These are phyloP conservation scores for Diabrotica virgifera DNA, from an alignment of 1,140 invertebrate species.

Conservation along the genomic window DNA sequence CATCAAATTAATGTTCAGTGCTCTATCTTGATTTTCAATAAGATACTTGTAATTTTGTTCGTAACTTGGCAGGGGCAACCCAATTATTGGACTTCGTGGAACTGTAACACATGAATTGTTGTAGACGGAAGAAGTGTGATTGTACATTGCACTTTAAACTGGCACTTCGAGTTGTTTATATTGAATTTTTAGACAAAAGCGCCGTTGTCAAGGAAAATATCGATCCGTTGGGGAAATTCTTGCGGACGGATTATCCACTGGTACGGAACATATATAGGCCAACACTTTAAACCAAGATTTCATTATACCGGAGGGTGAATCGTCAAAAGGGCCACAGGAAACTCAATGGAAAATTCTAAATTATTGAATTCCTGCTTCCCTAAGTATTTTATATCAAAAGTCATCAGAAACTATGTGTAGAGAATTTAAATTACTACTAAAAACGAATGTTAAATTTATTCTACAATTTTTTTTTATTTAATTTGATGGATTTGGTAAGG, in stretches of 20 bases:
- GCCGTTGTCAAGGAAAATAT: neutral
- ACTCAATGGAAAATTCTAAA: too few species aligned
- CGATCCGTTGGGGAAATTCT: neutral
- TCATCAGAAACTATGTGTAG: too few species aligned
- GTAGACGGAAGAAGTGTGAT: slow-evolving; percentile 54
- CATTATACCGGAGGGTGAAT: too few species aligned
- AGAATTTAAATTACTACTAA: too few species aligned
- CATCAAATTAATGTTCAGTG: slow-evolving; percentile 33
- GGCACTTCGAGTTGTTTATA: neutral
- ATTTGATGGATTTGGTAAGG: too few species aligned
- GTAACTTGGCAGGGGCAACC: slow-evolving; percentile 61
- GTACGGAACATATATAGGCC: too few species aligned
- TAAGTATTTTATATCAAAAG: too few species aligned
- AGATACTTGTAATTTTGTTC: slow-evolving; percentile 54
- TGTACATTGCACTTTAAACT: slow-evolving; percentile 32
- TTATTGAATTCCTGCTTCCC: too few species aligned
- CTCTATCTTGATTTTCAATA: slow-evolving; percentile 42
- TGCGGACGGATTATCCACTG: neutral
- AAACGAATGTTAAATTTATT: too few species aligned
- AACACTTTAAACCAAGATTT: too few species aligned
- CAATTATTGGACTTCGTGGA: slow-evolving; percentile 61
- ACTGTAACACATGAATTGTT: slow-evolving; percentile 63
- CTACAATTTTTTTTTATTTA: too few species aligned
- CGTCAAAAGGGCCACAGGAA: too few species aligned
- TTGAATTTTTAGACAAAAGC: neutral